Conservation (phyloP, 1,140 invertebrate genomes). For the Lepidurus apus region DNA sequence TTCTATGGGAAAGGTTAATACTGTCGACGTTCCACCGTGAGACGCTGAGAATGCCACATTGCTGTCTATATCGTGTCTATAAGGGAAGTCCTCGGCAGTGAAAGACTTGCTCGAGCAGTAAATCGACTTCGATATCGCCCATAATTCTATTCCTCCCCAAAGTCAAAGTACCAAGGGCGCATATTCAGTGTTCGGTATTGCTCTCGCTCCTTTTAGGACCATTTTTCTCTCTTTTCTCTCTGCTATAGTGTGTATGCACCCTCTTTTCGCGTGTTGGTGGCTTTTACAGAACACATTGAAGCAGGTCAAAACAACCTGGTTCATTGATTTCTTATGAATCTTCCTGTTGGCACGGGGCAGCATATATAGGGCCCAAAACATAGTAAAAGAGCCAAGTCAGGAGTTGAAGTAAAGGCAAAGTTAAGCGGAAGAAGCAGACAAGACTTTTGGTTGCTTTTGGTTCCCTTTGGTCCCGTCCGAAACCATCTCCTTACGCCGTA, state of each 20-base stretch:
- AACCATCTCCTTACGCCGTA: not conserved
- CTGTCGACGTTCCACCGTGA: not conserved
- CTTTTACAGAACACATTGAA: not conserved
- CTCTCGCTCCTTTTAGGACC: too few relatives aligned
- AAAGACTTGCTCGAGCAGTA: not conserved
- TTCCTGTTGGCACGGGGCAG: not conserved
- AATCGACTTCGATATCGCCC: not conserved
- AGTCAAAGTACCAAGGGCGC: too few relatives aligned
- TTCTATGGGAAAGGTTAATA: slow-evolving; percentile 4
- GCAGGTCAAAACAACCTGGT: slow-evolving; percentile 16
- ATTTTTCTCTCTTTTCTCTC: slow-evolving; percentile 2
- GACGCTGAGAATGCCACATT: slow-evolving; percentile 11
- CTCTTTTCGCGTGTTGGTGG: not conserved
- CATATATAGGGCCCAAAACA: not conserved
- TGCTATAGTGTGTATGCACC: not conserved
- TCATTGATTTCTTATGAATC: slow-evolving; percentile 10
- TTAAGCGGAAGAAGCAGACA: not conserved
- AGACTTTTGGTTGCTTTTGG: not conserved
- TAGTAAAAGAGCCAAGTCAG: not conserved
- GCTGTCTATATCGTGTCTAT: not conserved
- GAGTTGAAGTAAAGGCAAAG: not conserved
- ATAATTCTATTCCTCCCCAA: not conserved
- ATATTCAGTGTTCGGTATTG: too few relatives aligned
- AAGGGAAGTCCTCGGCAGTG: not conserved
- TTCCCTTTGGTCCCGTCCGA: too few relatives aligned